A percentile compares a stretch with the other conserved stretches of the same genome.
Evolutionary conservation across 1,140 invertebrate species (phyloP).

Genomic region (Agrypnia vestita): DNA sequence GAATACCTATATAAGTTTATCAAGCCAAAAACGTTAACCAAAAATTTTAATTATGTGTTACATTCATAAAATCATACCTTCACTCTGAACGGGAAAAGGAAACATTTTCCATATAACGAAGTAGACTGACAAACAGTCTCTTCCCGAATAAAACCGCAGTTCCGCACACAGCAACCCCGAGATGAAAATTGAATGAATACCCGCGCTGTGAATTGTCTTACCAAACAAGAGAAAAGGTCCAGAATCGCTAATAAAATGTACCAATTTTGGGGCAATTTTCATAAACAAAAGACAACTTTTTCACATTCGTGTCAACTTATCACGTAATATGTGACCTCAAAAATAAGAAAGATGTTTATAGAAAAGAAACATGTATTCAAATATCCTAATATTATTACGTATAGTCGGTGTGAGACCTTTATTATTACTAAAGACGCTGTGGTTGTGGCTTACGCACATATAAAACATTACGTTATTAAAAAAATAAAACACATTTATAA

Average conservation of each 20-base stretch:
- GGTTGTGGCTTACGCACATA: no score
- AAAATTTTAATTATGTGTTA: no score
- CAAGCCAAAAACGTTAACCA: no score
- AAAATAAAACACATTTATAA: no score
- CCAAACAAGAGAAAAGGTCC: not conserved
- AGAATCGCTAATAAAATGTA: conserved; percentile 30
- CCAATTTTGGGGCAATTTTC: conserved; percentile 23
- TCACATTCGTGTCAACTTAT: conserved; percentile 7
- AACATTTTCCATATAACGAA: not conserved
- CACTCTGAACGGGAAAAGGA: no score
- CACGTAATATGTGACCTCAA: not conserved
- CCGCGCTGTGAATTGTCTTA: not conserved
- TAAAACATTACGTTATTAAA: no score
- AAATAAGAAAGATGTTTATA: not conserved
- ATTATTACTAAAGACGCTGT: no score
- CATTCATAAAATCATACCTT: no score
- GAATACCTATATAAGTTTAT: no score
- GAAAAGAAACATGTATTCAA: not conserved
- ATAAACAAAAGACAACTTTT: conserved; percentile 19
- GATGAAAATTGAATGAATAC: not conserved
- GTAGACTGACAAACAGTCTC: no score
- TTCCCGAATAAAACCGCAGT: conserved; percentile 18
- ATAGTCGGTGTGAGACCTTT: no score
- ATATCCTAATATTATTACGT: no score
- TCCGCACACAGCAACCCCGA: not conserved